phyloP scores from a whole-genome alignment of 2,888 invertebrate species.

The Idaea biselata region DNA sequence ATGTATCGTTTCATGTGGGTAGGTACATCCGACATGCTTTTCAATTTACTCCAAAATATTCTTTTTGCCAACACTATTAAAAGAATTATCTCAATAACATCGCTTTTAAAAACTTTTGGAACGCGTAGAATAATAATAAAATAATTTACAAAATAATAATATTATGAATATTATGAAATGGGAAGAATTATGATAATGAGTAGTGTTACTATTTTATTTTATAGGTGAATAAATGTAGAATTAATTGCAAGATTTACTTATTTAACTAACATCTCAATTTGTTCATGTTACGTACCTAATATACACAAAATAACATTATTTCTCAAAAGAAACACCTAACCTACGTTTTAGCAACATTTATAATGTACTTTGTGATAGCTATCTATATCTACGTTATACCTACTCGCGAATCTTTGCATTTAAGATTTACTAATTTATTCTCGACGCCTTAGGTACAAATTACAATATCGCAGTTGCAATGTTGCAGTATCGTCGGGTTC shows the following conservation, averaged over 20 bases:
- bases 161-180: background rate
- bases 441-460: too few relatives aligned
- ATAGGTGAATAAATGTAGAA: background rate
- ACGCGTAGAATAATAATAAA: background rate
- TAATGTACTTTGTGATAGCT: too few relatives aligned
- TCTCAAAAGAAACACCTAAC: too few relatives aligned
- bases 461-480: too few relatives aligned
- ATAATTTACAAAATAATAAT: background rate
- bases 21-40: background rate
- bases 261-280: background rate
- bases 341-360: too few relatives aligned
- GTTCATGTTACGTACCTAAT: background rate
- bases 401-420: too few relatives aligned
- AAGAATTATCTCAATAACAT: background rate
- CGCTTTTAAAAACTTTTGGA: background rate
- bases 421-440: too few relatives aligned
- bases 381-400: too few relatives aligned
- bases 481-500: too few relatives aligned
- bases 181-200: background rate
- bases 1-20: background rate
- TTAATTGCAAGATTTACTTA: background rate
- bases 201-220: background rate
- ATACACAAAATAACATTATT: too few relatives aligned
- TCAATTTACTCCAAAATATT: background rate
- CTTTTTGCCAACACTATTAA: background rate